Evolutionary conservation across 1,140 invertebrate genomes (phyloP).

Genomic region (Ladona fulva): DNA sequence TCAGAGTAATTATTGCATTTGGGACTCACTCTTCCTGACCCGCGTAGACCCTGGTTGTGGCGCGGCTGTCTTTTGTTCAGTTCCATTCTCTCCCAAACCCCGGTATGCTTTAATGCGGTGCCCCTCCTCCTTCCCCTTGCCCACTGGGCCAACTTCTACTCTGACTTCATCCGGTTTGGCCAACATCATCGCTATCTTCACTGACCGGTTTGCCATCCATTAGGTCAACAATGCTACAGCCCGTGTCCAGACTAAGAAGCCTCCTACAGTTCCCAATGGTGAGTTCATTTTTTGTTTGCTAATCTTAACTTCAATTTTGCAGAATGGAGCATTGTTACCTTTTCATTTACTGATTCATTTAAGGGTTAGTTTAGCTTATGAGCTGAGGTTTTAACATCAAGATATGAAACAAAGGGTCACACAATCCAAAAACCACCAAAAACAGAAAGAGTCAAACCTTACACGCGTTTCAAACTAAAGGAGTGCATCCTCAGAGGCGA

Average conservation of each 20-base stretch:
- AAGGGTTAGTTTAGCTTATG: no score
- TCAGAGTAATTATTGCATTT: neutral
- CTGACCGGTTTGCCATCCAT: constrained; percentile 25
- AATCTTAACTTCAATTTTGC: no score
- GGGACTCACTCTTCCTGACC: neutral
- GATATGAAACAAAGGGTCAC: no score
- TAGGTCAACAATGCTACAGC: constrained; percentile 98
- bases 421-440: no score
- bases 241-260: constrained; percentile 96
- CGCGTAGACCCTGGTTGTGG: constrained; percentile 5
- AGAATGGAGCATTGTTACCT: no score
- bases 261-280: constrained; percentile 87
- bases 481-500: no score
- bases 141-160: neutral
- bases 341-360: no score
- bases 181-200: neutral
- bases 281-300: constrained; percentile 38
- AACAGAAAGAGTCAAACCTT: no score
- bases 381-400: no score
- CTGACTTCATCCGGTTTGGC: neutral
- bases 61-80: constrained; percentile 6
- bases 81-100: neutral
- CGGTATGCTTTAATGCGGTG: constrained; percentile 7
- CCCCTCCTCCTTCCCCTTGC: constrained; percentile 4
- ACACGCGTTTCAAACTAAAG: no score